Evolutionary conservation across 2,113 vertebrate species (phyloP), one percentile per base, ranked within the genome.

Genomic region (Hyperopisus bebe): DNA sequence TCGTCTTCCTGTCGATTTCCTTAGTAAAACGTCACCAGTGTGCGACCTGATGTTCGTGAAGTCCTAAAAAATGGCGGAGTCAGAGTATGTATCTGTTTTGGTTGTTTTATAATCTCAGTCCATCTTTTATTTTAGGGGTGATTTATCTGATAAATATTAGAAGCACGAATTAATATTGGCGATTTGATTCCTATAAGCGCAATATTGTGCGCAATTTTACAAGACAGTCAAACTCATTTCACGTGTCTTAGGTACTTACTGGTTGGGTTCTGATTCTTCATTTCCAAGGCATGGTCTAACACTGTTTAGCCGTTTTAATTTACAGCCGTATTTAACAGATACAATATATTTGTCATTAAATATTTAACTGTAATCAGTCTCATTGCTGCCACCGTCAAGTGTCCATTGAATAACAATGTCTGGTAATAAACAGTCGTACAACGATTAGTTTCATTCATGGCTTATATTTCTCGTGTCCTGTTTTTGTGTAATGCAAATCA

Each of bases 41-140:
- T 11, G 92, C 92, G 94, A 91, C 93, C 19, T 3, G 24, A 74
- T 31, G 4, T 1, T 4, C 21, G 39, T 0, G 0, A 8, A 10
- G 2, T 13, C 0, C 74, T 1, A 74, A 42, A 27, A 88, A 83
- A 93, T 95, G 95, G 95, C 95, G 0, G 95, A 95, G 74, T 9
- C 91, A 0, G 94, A 93, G 94, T 95, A 89, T 1, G 95, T 93
- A 35, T 89, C 44, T 55, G 0, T 24, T 8, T 88, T 55, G 85
- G 24, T 70, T 90, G 82, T 47, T 24, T 82, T 24, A 62, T 50
- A 2, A 95, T 95, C 94, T 21, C 42, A 83, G 24, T 87, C 74
- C 91, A 95, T 95, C 95, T 47, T 9, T 0, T 17, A 0, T 7
- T 5, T 17, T 3, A 11, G 0, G 0, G 31, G 21, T 1, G 8